Conservation (phyloP, 2,888 invertebrate species). For the Phaedon cochleariae region DNA sequence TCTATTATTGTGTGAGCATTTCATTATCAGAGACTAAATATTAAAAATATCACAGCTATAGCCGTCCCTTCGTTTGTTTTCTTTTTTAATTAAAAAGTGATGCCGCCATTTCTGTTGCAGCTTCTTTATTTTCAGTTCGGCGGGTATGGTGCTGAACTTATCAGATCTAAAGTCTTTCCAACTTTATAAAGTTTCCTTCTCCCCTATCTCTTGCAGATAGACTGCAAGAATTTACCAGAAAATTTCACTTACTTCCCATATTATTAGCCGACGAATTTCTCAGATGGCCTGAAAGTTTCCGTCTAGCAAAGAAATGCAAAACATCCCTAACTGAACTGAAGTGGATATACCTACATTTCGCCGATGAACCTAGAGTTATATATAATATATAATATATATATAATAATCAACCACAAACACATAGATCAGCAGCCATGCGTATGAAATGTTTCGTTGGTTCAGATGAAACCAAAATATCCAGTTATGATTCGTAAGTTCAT, state of each 20-base stretch:
- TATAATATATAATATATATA: too few species aligned
- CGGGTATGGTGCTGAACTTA: background rate
- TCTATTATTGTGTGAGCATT: background rate
- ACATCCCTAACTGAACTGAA: background rate
- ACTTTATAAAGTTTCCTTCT: background rate
- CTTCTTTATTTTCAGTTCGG: constrained; percentile 3
- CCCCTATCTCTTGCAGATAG: background rate
- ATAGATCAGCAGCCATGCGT: too few species aligned
- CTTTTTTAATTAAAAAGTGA: constrained; percentile 9
- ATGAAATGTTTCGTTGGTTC: too few species aligned
- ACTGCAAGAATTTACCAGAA: background rate
- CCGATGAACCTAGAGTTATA: too few species aligned
- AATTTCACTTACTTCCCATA: background rate
- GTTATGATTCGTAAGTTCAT: too few species aligned
- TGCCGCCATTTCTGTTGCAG: background rate
- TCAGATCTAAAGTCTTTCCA: background rate
- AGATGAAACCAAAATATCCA: too few species aligned
- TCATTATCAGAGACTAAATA: constrained; percentile 1
- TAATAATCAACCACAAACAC: too few species aligned
- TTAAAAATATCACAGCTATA: background rate
- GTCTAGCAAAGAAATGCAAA: background rate
- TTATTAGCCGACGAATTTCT: background rate
- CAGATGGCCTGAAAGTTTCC: background rate
- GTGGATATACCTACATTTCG: too few species aligned
- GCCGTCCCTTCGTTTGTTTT: background rate